Percentiles rank a stretch among this genome's conserved stretches.
phyloP scores from a whole-genome alignment of 2,113 vertebrate genomes.

The Panthera leo region DNA sequence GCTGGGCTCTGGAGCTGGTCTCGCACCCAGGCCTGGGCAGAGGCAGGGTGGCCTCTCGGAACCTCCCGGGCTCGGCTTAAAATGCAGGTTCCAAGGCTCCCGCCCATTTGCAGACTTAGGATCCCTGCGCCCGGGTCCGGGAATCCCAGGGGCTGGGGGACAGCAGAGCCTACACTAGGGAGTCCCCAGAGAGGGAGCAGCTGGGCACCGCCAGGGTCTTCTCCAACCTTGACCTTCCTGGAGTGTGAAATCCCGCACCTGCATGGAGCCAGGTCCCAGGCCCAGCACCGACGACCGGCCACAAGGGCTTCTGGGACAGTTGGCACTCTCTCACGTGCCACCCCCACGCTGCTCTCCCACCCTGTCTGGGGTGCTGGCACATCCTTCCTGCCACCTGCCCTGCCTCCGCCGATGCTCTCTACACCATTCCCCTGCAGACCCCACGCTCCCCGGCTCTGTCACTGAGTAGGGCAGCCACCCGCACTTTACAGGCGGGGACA shows the following conservation, averaged over 20 bases:
- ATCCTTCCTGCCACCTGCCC: background rate
- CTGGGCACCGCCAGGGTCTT: background rate
- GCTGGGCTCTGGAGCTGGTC: too few species aligned
- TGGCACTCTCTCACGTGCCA: fast-evolving
- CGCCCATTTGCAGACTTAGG: background rate
- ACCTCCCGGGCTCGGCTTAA: background rate
- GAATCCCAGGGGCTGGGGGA: background rate
- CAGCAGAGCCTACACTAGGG: background rate
- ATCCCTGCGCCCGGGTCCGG: background rate
- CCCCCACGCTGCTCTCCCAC: background rate
- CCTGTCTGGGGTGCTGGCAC: fast-evolving
- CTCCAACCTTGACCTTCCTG: background rate
- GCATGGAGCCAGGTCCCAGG: background rate
- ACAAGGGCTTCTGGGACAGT: background rate
- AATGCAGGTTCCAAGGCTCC: background rate
- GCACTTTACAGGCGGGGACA: background rate
- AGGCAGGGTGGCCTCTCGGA: fast-evolving
- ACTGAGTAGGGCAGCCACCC: background rate
- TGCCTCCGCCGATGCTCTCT: background rate
- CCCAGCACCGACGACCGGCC: too few species aligned
- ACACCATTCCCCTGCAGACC: background rate
- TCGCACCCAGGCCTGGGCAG: background rate
- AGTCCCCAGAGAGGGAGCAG: background rate
- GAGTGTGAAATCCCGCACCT: background rate
- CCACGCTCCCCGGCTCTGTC: fast-evolving